Percentiles rank a stretch among this genome's conserved stretches.
Conservation (phyloP, 2,797 vertebrate genomes). For the Hyperoplus lanceolatus region DNA sequence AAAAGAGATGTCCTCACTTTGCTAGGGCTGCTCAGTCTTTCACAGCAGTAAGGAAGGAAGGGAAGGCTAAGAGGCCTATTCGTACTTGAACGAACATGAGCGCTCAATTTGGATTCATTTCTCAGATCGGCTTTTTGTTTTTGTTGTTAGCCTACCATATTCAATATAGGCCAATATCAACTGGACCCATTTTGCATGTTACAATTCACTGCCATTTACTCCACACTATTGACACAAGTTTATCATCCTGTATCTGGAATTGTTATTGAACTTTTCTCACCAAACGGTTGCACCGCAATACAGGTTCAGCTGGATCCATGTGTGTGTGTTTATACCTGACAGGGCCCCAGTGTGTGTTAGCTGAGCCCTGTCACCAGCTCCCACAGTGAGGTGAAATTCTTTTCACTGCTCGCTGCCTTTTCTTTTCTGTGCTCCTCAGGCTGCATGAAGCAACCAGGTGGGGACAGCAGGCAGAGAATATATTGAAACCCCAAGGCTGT, state of each 20-base stretch:
- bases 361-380: conserved; percentile 68
- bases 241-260: neutral
- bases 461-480: conserved; percentile 59
- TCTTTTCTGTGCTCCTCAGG: conserved; percentile 63
- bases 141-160: too few relatives aligned
- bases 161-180: too few relatives aligned
- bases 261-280: conserved; percentile 2
- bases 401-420: conserved; percentile 72
- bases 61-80: neutral
- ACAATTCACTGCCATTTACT: neutral
- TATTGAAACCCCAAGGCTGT: conserved; percentile 46
- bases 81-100: neutral
- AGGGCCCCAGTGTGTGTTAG: conserved; percentile 55
- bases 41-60: neutral
- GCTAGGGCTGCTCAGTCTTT: neutral
- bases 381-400: conserved; percentile 77
- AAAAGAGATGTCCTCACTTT: conserved; percentile 12
- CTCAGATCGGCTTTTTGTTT: neutral
- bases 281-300: conserved; percentile 6
- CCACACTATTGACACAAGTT: neutral
- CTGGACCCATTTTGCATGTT: too few relatives aligned
- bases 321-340: conserved; percentile 34
- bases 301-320: conserved; percentile 28
- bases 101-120: neutral
- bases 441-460: conserved; percentile 68